phyloP scores from a whole-genome alignment of 2,797 vertebrate species.

The Chlorospingus semifuscus region DNA sequence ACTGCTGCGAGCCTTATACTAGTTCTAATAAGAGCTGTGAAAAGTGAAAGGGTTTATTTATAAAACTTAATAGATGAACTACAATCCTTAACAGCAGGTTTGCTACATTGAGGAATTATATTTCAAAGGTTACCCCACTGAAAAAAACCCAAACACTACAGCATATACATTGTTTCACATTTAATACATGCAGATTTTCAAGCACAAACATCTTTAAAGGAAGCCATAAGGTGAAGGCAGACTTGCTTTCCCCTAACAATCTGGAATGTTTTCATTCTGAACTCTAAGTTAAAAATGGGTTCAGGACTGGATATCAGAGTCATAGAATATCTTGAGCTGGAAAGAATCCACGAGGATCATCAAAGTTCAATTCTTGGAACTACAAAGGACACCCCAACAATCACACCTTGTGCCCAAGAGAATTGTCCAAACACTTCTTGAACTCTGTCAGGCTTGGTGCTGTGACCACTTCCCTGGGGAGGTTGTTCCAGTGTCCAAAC shows the following conservation, averaged over 20 bases:
- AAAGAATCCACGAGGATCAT: neutral
- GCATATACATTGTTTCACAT: conserved; percentile 8
- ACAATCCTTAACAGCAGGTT: conserved; percentile 17
- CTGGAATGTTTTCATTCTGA: conserved; percentile 13
- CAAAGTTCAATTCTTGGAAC: neutral
- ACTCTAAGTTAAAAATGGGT: neutral
- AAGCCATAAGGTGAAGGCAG: conserved; percentile 27
- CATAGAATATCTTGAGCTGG: neutral
- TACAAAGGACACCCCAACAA: neutral
- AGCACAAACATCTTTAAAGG: conserved; percentile 42
- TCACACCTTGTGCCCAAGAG: neutral
- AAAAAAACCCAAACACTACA: conserved; percentile 33
- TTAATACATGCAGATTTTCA: conserved; percentile 32
- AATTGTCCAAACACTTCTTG: neutral
- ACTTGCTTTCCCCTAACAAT: neutral
- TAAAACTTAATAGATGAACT: conserved; percentile 15
- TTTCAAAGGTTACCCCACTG: conserved; percentile 47
- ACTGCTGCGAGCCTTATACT: neutral
- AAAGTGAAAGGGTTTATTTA: conserved; percentile 21
- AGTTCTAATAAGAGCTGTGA: neutral
- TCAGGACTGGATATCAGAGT: neutral
- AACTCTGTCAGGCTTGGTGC: neutral
- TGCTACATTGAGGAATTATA: neutral
- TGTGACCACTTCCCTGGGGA: neutral
- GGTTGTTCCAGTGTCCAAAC: neutral